Evolutionary conservation across 2,797 vertebrate genomes (phyloP).

Genomic region (Chelonia mydas): DNA sequence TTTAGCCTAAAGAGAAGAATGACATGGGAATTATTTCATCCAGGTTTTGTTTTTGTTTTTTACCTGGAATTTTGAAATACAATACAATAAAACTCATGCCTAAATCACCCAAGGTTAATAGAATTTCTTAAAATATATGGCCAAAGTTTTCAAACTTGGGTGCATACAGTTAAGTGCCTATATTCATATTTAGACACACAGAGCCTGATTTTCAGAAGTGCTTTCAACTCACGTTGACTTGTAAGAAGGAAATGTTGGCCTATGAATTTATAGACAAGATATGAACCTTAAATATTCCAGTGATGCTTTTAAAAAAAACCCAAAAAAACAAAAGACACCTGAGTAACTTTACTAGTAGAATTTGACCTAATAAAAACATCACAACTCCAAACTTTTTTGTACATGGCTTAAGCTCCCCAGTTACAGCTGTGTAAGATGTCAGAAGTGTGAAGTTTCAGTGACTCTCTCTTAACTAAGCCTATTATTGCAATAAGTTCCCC

Average conservation of each 20-base stretch:
- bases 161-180: not conserved
- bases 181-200: not conserved
- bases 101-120: not conserved
- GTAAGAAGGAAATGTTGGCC: not conserved
- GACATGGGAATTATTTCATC: not conserved
- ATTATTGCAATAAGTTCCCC: slow-evolving; percentile 43
- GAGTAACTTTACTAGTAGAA: not conserved
- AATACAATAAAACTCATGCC: not conserved
- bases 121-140: not conserved
- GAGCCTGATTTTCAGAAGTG: not conserved
- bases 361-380: slow-evolving; percentile 7
- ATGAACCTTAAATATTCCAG: not conserved
- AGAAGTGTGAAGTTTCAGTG: slow-evolving; percentile 30
- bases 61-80: fast-evolving
- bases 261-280: not conserved
- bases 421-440: slow-evolving; percentile 40
- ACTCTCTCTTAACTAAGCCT: slow-evolving; percentile 50
- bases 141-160: not conserved
- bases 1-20: not conserved
- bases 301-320: not conserved
- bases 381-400: slow-evolving; percentile 37
- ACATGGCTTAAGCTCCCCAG: slow-evolving; percentile 6
- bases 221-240: not conserved
- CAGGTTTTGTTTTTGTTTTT: not conserved
- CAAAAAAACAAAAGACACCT: not conserved